Conservation (phyloP, 2,113 vertebrate genomes). For the Acinonyx jubatus region DNA sequence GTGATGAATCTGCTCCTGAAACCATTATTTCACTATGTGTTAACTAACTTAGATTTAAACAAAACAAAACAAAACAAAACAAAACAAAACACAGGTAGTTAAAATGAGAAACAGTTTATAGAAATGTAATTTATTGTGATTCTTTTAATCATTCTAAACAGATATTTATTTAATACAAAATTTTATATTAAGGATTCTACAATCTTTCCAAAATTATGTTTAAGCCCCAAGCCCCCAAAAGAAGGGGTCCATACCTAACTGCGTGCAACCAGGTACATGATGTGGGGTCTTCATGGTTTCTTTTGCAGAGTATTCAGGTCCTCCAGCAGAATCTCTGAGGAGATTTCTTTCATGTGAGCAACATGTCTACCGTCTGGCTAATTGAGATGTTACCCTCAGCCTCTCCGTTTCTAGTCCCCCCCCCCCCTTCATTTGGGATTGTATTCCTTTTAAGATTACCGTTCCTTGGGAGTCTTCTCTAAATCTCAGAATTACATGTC, state of each 20-base stretch:
- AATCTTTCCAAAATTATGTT: not conserved
- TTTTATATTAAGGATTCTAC: not conserved
- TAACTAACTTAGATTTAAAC: too few relatives aligned
- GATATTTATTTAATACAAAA: not conserved
- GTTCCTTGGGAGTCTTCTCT: not conserved
- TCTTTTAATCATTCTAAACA: not conserved
- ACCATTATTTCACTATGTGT: too few relatives aligned
- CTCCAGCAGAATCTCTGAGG: not conserved
- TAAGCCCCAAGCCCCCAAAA: not conserved
- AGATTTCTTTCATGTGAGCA: not conserved
- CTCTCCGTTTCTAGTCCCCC: not conserved
- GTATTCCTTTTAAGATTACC: not conserved
- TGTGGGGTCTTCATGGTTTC: rapidly evolving
- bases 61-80: too few relatives aligned
- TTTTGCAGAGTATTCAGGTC: not conserved
- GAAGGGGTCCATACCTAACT: not conserved
- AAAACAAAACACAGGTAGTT: not conserved
- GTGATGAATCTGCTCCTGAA: too few relatives aligned
- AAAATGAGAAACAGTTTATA: not conserved
- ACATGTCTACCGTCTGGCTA: not conserved
- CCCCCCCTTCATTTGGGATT: not conserved
- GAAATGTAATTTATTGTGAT: not conserved
- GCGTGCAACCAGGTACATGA: rapidly evolving
- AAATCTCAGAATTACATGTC: not conserved
- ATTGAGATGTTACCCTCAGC: not conserved